These are phyloP conservation scores for Etheostoma nigrum DNA, from an alignment of 2,797 vertebrate genomes.

Conservation along the genomic window DNA sequence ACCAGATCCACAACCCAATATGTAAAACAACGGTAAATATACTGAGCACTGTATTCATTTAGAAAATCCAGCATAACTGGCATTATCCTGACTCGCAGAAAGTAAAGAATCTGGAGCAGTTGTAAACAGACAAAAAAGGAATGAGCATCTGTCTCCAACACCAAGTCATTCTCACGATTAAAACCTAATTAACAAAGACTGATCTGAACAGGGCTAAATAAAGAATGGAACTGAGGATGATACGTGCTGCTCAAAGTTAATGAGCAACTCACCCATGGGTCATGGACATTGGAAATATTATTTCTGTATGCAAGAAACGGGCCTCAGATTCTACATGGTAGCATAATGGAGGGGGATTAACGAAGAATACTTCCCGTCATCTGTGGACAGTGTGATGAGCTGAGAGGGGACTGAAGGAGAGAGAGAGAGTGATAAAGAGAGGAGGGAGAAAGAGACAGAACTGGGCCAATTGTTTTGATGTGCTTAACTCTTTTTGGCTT, in stretches of 20 bases:
- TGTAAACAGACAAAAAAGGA: slow-evolving; percentile 8
- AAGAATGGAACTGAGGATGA: slow-evolving; percentile 59
- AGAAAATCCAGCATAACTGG: not conserved
- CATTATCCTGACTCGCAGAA: not conserved
- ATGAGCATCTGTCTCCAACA: slow-evolving; percentile 31
- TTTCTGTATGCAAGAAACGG: slow-evolving; percentile 66
- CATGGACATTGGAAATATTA: slow-evolving; percentile 76
- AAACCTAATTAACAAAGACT: slow-evolving; percentile 69
- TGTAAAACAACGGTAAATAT: not conserved
- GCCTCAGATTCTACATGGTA: slow-evolving; percentile 71
- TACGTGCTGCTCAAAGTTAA: slow-evolving; percentile 70
- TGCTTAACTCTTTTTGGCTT: slow-evolving; percentile 66
- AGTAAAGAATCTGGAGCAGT: slow-evolving; percentile 3
- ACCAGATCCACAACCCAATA: slow-evolving; percentile 2
- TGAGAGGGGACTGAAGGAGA: slow-evolving; percentile 74
- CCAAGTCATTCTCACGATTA: slow-evolving; percentile 52
- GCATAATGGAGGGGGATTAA: slow-evolving; percentile 80
- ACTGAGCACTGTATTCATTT: not conserved
- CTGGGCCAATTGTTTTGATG: slow-evolving; percentile 81
- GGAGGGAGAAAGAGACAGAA: slow-evolving; percentile 76
- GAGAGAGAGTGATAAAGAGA: slow-evolving; percentile 72
- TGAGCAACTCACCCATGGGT: slow-evolving; percentile 74
- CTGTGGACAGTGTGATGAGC: slow-evolving; percentile 71
- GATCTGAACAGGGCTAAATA: slow-evolving; percentile 62
- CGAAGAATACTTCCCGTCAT: slow-evolving; percentile 82